A percentile compares a stretch with the other conserved stretches of the same genome.
These are phyloP conservation scores for Amphiprion ocellaris DNA, from an alignment of 2,113 vertebrate species.

Conservation along the genomic window DNA sequence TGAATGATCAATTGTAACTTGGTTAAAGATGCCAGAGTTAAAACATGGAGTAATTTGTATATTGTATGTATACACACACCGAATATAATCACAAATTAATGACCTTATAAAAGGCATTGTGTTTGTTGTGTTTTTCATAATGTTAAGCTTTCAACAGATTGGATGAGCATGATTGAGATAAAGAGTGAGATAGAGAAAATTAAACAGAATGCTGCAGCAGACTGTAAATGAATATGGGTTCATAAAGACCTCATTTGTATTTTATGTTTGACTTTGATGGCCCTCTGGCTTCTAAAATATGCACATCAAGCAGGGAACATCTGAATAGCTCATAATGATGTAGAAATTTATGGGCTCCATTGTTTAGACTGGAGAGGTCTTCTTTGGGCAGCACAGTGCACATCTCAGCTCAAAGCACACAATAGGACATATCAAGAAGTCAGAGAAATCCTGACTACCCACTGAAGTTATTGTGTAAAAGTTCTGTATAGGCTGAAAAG, in stretches of 20 bases:
- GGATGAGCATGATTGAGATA: constrained; percentile 51
- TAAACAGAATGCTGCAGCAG: constrained; percentile 61
- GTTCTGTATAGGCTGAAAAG: constrained; percentile 18
- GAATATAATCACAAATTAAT: constrained; percentile 51
- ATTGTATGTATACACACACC: constrained; percentile 9
- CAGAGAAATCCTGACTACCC: constrained; percentile 2
- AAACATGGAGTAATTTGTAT: constrained; percentile 12
- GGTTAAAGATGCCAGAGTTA: constrained; percentile 7
- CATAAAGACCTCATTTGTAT: constrained; percentile 75
- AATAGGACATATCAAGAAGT: constrained; percentile 30
- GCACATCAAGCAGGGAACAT: constrained; percentile 53
- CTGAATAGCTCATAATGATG: constrained; percentile 64
- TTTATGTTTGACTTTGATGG: constrained; percentile 73
- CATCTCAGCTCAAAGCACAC: constrained; percentile 16
- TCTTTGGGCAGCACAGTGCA: constrained; percentile 15
- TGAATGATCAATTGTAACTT: constrained; percentile 10
- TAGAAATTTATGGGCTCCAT: constrained; percentile 51
- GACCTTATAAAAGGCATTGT: constrained; percentile 41
- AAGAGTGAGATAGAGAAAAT: constrained; percentile 59
- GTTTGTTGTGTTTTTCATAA: constrained; percentile 44
- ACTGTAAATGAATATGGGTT: constrained; percentile 68
- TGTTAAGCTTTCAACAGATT: constrained; percentile 46
- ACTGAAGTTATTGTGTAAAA: constrained; percentile 6
- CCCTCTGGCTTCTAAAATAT: constrained; percentile 64
- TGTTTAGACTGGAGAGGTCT: constrained; percentile 57